A percentile compares a stretch with the other conserved stretches of the same genome.
Conservation (phyloP, 2,888 invertebrate species). For the Teleogryllus oceanicus region DNA sequence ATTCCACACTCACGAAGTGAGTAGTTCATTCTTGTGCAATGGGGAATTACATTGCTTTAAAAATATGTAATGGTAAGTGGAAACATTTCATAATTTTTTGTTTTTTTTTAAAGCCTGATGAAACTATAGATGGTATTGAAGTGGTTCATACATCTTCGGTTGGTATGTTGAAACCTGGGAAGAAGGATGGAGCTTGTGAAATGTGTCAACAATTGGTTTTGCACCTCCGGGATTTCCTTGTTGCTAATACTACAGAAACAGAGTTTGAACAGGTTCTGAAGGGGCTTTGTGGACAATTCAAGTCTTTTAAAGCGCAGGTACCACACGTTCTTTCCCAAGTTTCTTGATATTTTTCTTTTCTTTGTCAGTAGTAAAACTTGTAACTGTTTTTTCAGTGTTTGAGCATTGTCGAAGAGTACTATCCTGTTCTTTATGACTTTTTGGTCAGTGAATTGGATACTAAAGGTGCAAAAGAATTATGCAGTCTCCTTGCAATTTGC, state of each 20-base stretch:
- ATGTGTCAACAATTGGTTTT: constrained; percentile 78
- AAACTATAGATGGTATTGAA: not conserved
- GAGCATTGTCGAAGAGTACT: constrained; percentile 74
- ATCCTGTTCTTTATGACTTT: constrained; percentile 66
- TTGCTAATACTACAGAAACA: constrained; percentile 78
- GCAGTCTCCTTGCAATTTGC: constrained; percentile 69
- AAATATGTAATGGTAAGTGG: not conserved
- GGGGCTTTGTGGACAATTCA: constrained; percentile 75
- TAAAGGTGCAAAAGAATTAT: constrained; percentile 57
- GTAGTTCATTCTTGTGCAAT: not conserved
- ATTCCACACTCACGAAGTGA: constrained; percentile 59
- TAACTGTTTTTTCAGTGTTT: constrained; percentile 54
- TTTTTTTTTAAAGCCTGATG: too few relatives aligned
- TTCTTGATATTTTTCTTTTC: not conserved
- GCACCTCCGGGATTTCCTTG: constrained; percentile 73
- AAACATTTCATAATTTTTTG: too few relatives aligned
- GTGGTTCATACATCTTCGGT: constrained; percentile 32
- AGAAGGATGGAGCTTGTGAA: constrained; percentile 73
- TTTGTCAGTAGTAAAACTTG: constrained; percentile 25
- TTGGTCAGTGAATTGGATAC: constrained; percentile 63
- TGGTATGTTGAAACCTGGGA: constrained; percentile 35
- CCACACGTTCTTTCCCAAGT: not conserved
- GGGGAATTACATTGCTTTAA: constrained; percentile 24
- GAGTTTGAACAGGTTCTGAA: constrained; percentile 70
- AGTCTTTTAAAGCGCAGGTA: constrained; percentile 64